Evolutionary conservation across 2,888 invertebrate species (phyloP), one percentile per base, ranked within the genome.

Genomic region (Chymomyza amoena): DNA sequence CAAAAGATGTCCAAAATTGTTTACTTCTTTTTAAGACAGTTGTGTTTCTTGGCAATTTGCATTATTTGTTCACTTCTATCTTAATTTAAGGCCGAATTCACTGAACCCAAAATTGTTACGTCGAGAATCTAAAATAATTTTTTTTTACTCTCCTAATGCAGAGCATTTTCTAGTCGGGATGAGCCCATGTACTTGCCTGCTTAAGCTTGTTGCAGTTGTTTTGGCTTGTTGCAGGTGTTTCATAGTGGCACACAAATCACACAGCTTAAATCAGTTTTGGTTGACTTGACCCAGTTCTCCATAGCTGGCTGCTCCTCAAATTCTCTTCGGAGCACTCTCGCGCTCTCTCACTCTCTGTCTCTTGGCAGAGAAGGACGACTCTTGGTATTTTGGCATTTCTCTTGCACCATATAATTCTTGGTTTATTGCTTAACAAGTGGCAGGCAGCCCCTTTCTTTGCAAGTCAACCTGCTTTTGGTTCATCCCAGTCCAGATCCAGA

Each of bases 361-460:
- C 52, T 52, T 52, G 7, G 25, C 25, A 25, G 2, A 25, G 25
- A 25, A 18, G 54, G 20, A 18, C 20, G 20, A 18, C 20, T 54
- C 1, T 54, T n/a, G 54, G 51, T 32, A 32, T 51, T 51, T 51
- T 51, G 51, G n/a, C 51, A 16, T 51, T 16, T 32, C 7, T 3
- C 32, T 32, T 9, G 32, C 32, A 13, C 39, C 13, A 45, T 45
- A 45, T 45, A 10, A 13, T 13, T 45, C 39, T 13, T 13, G 4
- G 13, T 13, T 45, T 45, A 13, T 45, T 45, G 39, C 39, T 7
- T 45, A 1, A 45, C 39, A 45, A 45, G 39, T 62, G 74, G 67
- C 77, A 77, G 74, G 67, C 77, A 77, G 76, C 83, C 76, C 77
- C 82, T 83, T 79, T 45, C 39, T 45, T 45, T 82, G 75, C 70